Percentiles rank a stretch among this genome's conserved stretches.
Evolutionary conservation across 1,140 invertebrate genomes (phyloP).

Genomic region (Hyphantria cunea): DNA sequence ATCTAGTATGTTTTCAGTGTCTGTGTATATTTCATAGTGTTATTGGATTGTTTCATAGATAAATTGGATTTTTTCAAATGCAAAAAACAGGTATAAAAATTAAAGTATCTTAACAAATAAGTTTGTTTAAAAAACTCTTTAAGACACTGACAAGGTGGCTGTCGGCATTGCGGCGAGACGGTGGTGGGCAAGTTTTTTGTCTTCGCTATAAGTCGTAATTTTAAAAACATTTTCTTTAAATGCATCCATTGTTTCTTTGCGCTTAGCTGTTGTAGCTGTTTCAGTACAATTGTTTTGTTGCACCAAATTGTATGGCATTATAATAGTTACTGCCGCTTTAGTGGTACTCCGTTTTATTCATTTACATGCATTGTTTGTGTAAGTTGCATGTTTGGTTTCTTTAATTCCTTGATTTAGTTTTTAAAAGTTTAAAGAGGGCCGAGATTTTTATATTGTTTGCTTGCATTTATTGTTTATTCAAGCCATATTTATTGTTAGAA

Average conservation of each 20-base stretch:
- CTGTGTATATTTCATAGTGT: no score
- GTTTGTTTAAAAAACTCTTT: constrained; percentile 28
- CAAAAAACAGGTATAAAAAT: constrained; percentile 25
- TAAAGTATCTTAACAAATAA: constrained; percentile 28
- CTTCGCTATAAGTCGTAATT: constrained; percentile 55
- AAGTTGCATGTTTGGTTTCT: constrained; percentile 1
- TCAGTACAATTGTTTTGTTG: constrained; percentile 28
- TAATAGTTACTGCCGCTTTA: constrained; percentile 28
- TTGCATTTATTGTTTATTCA: no score
- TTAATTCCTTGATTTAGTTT: constrained; percentile 34
- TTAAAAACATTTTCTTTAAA: constrained; percentile 50
- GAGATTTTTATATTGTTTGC: no score
- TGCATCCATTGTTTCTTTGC: constrained; percentile 36
- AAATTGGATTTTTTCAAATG: constrained; percentile 19
- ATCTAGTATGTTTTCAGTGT: constrained; percentile 14
- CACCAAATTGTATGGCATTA: constrained; percentile 27
- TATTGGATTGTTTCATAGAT: constrained; percentile 26
- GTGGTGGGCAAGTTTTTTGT: constrained; percentile 44
- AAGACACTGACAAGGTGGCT: constrained; percentile 5
- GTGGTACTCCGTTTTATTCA: constrained; percentile 47
- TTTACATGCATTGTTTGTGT: constrained; percentile 46
- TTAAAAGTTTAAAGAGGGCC: not conserved
- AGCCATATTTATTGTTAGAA: no score
- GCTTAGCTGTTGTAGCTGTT: no score
- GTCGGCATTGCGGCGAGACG: constrained; percentile 20